Base-by-base conservation (phyloP, 1,140 invertebrate species). In the Drosophila pseudoananassae region DNA sequence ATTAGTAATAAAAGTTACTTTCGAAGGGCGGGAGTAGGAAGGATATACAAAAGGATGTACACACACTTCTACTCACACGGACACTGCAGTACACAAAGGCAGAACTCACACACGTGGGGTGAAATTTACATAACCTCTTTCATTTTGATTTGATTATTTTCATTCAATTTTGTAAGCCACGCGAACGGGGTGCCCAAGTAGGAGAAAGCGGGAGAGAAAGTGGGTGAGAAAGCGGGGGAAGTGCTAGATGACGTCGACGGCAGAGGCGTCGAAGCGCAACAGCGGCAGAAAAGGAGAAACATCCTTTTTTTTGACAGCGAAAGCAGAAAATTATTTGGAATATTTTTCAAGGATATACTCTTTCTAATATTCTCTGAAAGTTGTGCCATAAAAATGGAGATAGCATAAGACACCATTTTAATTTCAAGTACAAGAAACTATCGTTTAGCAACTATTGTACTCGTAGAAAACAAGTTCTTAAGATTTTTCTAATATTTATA, bases 111-210 rank as follows among this genome's bases (percentile, higher is more conserved):
- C 60, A 83, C 70, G 70, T 78, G 75, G 71, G 54, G 53, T 31
- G 36, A 63, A 68, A 88, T 87, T 87, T 87, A 88, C 82, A 87
- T 87, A 87, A 87, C 78, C 83, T 82, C 58, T 58, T 88, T 66
- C 65, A 87, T 58, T 79, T 70, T 72, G 65, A 87, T 87, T 87
- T 88, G 61, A 88, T 82, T 83, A 88, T 78, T 83, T 87, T 82
- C 74, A 78, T 83, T 84, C 76, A 83, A 83, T 83, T 83, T 84
- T 56, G 71, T 72, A 68, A 64, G 80, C 64, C 79, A 83, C 61
- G 70, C 76, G 64, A 84, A 52, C 60, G 10, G 55, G 31, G 31
- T 27, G 29, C n/a, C 14, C 15, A 50, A 33, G 59, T 47, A 23
- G 12, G 9, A 12, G 12, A 9, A n/a, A 33, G n/a, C 2, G 29